Base-by-base conservation (phyloP, 2,797 vertebrate species). In the Dallia pectoralis region DNA sequence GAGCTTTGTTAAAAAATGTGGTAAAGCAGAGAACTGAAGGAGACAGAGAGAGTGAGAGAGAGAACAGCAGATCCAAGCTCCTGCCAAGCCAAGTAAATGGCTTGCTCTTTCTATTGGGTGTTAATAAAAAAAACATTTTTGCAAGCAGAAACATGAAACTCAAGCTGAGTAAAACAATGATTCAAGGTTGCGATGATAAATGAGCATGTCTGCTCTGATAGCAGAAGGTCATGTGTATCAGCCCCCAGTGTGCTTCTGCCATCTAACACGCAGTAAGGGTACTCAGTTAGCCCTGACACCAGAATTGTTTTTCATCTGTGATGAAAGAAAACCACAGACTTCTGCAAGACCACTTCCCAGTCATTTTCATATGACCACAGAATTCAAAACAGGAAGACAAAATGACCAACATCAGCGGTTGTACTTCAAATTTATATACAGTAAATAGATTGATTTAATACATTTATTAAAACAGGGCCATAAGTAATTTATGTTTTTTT, bases 141-240 rank as follows among this genome's bases (percentile, higher is more conserved):
- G 48, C 81, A 80, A 87, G 84, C 81, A 84, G 86, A 85, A 84
- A 82, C 87, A 74, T 78, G 74, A 80, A 77, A 78, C 79, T 90
- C 87, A 88, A 82, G 88, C 89, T 84, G 89, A 84, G 90, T 87
- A 86, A 90, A 89, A 91, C 88, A 89, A 90, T 91, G 86, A 89
- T 86, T 91, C 91, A 92, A 91, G 90, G 90, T 91, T 92, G 86
- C 72, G 27, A 82, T 91, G 91, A 92, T 91, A 81, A 91, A 92
- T 87, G 90, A 91, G 86, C 79, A 19, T 80, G 90, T 91, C 88
- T 89, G 81, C 81, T 82, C 85, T 86, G 87, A 90, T 89, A 89
- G 87, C 86, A 82, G 88, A 91, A 91, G 90, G 90, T 90, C 90
- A 85, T 88, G 88, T 84, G 88, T 82, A 84, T 79, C 80, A 71